Evolutionary conservation across 2,113 vertebrate genomes (phyloP), one percentile per base, ranked within the genome.

Genomic region (Otus sunia): DNA sequence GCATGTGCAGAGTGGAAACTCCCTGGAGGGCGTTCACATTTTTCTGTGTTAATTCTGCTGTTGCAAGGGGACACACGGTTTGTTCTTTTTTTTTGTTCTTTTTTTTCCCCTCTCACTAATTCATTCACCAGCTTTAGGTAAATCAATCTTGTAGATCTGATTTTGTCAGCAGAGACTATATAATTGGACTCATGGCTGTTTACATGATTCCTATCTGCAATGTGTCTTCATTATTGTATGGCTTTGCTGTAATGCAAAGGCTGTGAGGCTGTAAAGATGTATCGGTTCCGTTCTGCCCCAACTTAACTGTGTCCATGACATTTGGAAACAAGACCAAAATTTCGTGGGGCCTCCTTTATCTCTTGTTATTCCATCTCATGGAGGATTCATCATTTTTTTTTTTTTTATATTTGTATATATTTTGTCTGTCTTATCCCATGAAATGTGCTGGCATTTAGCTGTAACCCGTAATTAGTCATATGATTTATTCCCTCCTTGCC

Each of bases 401-500:
- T 58, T 25, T 32, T n/a, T 34, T 22, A 4, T 76, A 69, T 66
- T 88, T 93, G 45, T 88, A 13, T 93, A 36, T 81, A 15, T 90
- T 95, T 88, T 88, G 67, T 20, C 68, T 77, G 41, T 86, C 43
- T 89, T 81, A 50, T 43, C 43, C 47, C 41, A 15, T 71, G 55
- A 91, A 89, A 77, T 55, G 73, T 36, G 22, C 86, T 86, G 86
- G 59, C n/a, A 71, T 84, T 96, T 80, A 88, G 67, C 90, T 88
- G 63, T 67, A 95, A 85, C 59, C 17, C 0, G 0, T 25, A 59
- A 63, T 90, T 92, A 67, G 60, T 88, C 37, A 20, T 49, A 34
- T 67, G 75, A 96, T 94, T 93, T 93, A 74, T 88, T 93, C n/a
- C 60, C 79, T 88, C 34, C 30, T 92, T 93, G 72, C 56, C 36